phyloP scores from a whole-genome alignment of 2,113 vertebrate species.

The Carollia perspicillata region DNA sequence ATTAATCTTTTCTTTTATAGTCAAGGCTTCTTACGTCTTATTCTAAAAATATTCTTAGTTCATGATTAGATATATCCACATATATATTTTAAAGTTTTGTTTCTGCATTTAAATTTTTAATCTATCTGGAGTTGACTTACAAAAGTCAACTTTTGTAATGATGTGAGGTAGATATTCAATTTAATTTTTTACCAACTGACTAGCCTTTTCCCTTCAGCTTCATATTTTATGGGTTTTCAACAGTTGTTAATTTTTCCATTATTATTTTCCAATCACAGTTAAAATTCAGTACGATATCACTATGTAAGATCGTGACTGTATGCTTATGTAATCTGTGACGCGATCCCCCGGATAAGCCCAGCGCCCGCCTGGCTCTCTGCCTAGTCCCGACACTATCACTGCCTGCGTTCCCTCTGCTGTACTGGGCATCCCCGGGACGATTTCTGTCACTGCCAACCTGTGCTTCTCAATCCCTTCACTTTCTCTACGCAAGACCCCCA shows the following conservation, averaged over 20 bases:
- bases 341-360: not conserved
- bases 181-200: not conserved
- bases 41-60: not conserved
- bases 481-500: not conserved
- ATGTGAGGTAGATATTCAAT: not conserved
- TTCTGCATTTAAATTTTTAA: not conserved
- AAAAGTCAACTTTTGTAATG: not conserved
- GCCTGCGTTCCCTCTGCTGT: not conserved
- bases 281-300: not conserved
- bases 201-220: not conserved
- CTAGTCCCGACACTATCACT: not conserved
- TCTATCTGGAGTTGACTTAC: not conserved
- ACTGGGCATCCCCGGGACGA: not conserved
- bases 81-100: not conserved
- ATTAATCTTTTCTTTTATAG: conserved; percentile 11
- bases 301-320: not conserved
- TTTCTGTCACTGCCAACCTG: not conserved
- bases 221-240: not conserved
- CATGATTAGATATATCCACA: not conserved
- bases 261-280: not conserved
- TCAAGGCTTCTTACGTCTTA: not conserved
- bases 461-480: not conserved
- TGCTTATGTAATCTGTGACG: not conserved
- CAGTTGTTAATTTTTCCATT: not conserved
- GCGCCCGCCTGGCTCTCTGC: not conserved